Base-by-base conservation (phyloP, 2,888 invertebrate species). In the Ethmia dodecea region DNA sequence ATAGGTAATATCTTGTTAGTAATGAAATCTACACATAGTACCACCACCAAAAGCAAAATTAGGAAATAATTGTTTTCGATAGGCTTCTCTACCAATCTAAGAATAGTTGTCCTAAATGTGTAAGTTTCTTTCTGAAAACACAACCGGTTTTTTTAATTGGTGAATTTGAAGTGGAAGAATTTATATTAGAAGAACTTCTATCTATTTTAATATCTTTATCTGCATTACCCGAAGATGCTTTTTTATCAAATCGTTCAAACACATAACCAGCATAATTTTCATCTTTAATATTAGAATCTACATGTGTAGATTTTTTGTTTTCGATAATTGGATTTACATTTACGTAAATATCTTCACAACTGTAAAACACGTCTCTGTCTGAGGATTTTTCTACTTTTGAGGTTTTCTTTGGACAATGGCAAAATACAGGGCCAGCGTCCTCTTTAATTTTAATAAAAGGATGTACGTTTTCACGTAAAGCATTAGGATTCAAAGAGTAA, bases 391-490 rank as follows among this genome's bases (percentile, higher is more conserved):
- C 29, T 33, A 32, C 43, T 38, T 28, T 47, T 38, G 9, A 48
- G 36, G 14, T 44, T 45, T 54, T 54, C 49, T 58, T 59, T 11
- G 60, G 52, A 45, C 79, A 78, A 49, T 61, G 71, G 47, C 79
- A 79, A 10, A 70, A 72, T 47, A 61, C 53, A 2, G 55, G 57
- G 12, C 54, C 45, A 18, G 51, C 55, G 42, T 52, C 59, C 33
- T 55, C 48, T 56, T 55, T 72, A 20, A 39, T 61, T 47, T 45
- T 69, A n/a, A 54, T 54, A 38, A 79, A 77, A 9, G 74, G 78
- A 35, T 54, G 56, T 13, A 33, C 56, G 35, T 61, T 45, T 11
- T 55, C 57, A 11, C 37, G 46, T 5, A 59, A 2, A 8, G 60
- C 47, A 10, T 54, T 40, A 1, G 59, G 62, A 47, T 73, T 63